Base-by-base conservation (phyloP, 2,797 vertebrate genomes). In the Capromys pilorides region DNA sequence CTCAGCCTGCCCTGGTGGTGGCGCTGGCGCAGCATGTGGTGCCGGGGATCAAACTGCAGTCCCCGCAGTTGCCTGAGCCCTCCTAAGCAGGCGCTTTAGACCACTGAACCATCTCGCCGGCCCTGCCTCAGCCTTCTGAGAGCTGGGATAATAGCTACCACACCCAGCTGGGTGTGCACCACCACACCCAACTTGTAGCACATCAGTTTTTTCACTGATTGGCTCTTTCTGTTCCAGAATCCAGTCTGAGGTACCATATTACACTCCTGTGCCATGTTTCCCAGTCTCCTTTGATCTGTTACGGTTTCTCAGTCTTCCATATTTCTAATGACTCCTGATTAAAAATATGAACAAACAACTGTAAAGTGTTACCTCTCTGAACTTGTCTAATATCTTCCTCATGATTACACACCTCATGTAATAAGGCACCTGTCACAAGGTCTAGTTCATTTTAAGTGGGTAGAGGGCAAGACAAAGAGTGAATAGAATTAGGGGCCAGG, bases 181-280 rank as follows among this genome's bases (percentile, higher is more conserved):
- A 18, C 54, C 54, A 57, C 54, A 57, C 54, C 54, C 54, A 57
- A 14, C 54, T 16, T n/a, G n/a, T n/a, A n/a, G n/a, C n/a, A 79
- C 36, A n/a, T 57, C 64, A 64, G 41, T 81, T 88, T 59, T 88
- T 86, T 26, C 41, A 28, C 66, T 94, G 33, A 64, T 61, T 67
- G 77, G 39, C 12, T 90, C 62, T 92, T 67, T 93, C 66, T 91
- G 16, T 88, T 88, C 51, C 59, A 61, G 73, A 75, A 81, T 64
- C 61, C n/a, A 89, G 6, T 59, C 69, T 82, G 19, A 54, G 54
- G 26, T 39, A 45, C 66, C 61, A n/a, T 18, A 45, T 71, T 54
- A 82, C 9, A 7, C 61, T 71, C 8, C 45, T 45, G 45, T 71
- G 33, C 93, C 31, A 11, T 86, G 21, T 79, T 10, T 73, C 57